A percentile compares a stretch with the other conserved stretches of the same genome.
phyloP scores from a whole-genome alignment of 2,888 invertebrate species.

The Nephrotoma appendiculata region DNA sequence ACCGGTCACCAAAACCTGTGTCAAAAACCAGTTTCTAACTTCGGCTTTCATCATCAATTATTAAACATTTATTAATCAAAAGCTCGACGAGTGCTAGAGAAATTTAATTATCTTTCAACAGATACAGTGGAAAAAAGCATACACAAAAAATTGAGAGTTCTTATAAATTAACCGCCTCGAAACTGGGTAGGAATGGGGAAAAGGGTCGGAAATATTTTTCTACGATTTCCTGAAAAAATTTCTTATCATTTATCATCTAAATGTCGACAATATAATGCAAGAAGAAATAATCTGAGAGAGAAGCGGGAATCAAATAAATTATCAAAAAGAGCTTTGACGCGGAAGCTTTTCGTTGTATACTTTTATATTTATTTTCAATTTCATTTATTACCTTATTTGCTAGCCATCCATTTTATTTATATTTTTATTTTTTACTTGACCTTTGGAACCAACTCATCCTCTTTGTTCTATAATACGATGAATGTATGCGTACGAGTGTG shows the following conservation, averaged over 20 bases:
- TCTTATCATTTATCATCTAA: not conserved
- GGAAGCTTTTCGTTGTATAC: not conserved
- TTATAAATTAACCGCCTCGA: too few relatives aligned
- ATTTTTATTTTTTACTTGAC: not conserved
- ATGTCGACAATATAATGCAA: not conserved
- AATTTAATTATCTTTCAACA: too few relatives aligned
- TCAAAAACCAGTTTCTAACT: too few relatives aligned
- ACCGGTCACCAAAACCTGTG: too few relatives aligned
- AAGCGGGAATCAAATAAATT: not conserved
- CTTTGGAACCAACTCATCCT: not conserved
- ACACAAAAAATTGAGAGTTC: too few relatives aligned
- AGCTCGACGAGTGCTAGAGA: too few relatives aligned
- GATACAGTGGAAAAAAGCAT: too few relatives aligned
- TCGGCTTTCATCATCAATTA: too few relatives aligned
- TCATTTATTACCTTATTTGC: not conserved
- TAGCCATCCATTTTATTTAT: not conserved
- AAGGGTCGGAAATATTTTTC: not conserved
- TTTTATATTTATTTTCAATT: not conserved
- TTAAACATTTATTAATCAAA: too few relatives aligned
- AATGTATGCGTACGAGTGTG: not conserved
- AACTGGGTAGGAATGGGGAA: not conserved
- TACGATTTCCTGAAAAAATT: not conserved
- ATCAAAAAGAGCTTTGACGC: not conserved
- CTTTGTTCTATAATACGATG: not conserved
- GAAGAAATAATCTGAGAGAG: not conserved